Evolutionary conservation across 1,140 invertebrate genomes (phyloP).

Genomic region (Listronotus bonariensis): DNA sequence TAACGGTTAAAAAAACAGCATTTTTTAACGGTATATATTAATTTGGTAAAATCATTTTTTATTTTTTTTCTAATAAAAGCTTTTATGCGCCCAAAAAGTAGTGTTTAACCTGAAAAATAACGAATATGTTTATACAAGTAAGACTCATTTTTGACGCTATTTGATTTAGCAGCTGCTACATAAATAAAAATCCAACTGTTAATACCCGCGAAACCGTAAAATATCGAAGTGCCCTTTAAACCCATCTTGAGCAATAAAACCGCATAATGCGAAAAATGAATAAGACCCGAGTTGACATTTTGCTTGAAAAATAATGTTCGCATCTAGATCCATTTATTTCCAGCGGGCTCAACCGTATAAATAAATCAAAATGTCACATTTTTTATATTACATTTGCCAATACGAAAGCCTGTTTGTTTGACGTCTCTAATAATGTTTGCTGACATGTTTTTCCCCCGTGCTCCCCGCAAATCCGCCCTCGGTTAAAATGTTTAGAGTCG

Average conservation of each 20-base stretch:
- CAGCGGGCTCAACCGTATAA: conserved; percentile 42
- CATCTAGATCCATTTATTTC: conserved; percentile 25
- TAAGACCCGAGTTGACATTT: conserved; percentile 31
- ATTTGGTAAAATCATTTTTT: too few species aligned
- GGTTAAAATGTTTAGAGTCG: conserved; percentile 54
- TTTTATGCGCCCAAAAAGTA: too few species aligned
- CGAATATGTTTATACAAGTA: too few species aligned
- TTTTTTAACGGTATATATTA: too few species aligned
- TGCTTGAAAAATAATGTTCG: conserved; percentile 34
- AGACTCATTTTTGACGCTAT: too few species aligned
- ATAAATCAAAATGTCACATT: conserved; percentile 52
- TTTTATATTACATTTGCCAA: conserved; percentile 51
- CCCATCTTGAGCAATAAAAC: conserved; percentile 14
- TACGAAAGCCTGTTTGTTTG: conserved; percentile 49
- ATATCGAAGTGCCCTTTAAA: background rate
- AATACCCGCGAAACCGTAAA: background rate
- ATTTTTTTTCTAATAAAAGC: too few species aligned
- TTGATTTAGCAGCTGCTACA: too few species aligned
- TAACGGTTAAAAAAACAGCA: too few species aligned
- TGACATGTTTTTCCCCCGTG: conserved; percentile 47
- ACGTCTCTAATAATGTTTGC: conserved; percentile 53
- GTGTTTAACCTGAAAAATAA: too few species aligned
- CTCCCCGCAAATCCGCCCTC: conserved; percentile 42
- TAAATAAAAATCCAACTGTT: too few species aligned
- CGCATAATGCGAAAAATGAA: conserved; percentile 10